phyloP scores from a whole-genome alignment of 2,113 vertebrate species.

The Engraulis encrasicolus region DNA sequence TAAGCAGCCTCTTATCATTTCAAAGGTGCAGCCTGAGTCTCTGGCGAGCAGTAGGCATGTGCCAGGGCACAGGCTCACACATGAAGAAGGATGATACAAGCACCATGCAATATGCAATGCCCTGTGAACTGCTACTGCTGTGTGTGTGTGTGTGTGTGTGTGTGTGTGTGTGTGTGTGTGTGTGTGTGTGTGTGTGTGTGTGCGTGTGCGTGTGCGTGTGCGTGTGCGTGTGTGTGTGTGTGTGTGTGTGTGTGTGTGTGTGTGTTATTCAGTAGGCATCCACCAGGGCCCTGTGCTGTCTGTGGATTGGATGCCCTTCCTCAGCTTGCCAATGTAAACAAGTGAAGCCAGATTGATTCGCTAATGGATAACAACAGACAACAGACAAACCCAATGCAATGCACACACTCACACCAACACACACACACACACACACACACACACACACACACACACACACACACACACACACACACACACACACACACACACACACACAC shows the following conservation, averaged over 20 bases:
- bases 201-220: background rate
- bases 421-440: no score
- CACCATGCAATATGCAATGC: background rate
- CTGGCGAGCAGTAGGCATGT: background rate
- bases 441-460: no score
- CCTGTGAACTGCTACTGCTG: background rate
- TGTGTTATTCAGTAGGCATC: background rate
- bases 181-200: background rate
- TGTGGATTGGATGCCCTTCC: no score
- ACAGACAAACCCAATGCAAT: constrained; percentile 36
- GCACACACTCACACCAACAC: no score
- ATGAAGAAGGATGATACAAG: constrained; percentile 3
- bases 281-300: background rate
- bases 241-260: background rate
- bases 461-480: no score
- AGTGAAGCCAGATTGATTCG: constrained; percentile 36
- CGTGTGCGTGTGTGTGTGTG: background rate
- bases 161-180: background rate
- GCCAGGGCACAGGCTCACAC: no score
- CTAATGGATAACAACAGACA: constrained; percentile 46
- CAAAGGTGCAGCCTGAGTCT: background rate
- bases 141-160: no score
- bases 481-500: no score
- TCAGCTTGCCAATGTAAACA: constrained; percentile 24
- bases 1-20: background rate